These are phyloP conservation scores for Caenorhabditis sp. DNA, from an alignment of 2,888 invertebrate genomes.

Conservation along the genomic window DNA sequence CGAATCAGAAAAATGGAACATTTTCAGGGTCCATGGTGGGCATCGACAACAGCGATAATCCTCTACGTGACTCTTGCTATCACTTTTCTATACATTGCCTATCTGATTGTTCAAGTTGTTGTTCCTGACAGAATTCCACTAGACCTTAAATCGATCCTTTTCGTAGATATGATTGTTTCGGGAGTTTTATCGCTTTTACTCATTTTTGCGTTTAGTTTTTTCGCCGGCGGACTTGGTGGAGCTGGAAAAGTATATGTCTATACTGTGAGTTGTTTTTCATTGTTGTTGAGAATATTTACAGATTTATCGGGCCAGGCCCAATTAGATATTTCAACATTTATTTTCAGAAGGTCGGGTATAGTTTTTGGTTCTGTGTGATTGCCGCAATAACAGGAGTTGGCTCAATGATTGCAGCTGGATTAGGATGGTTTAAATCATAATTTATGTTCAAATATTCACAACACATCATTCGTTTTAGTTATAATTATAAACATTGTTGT, in stretches of 20 bases:
- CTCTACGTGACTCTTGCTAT: background rate
- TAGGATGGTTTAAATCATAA: conserved; percentile 26
- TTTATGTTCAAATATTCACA: background rate
- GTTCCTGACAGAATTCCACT: conserved; percentile 21
- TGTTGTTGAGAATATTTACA: background rate
- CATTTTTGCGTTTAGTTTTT: conserved; percentile 25
- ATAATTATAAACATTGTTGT: too few species aligned
- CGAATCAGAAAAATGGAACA: too few species aligned
- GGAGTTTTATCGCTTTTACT: conserved; percentile 21
- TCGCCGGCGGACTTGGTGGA: conserved; percentile 30
- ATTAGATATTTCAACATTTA: background rate
- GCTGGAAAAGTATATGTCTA: background rate
- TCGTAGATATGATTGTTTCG: conserved; percentile 22
- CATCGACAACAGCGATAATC: background rate
- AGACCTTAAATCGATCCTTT: conserved; percentile 24
- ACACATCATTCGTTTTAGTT: background rate
- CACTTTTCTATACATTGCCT: background rate
- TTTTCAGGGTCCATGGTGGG: background rate
- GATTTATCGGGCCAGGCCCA: conserved; percentile 1
- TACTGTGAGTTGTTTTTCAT: conserved; percentile 5
- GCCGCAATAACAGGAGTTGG: conserved; percentile 15
- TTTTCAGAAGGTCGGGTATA: conserved; percentile 15
- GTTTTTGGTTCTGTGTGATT: conserved; percentile 27
- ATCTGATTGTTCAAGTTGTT: conserved; percentile 1
- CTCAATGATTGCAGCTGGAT: conserved; percentile 17